Percentiles rank a stretch among this genome's conserved stretches.
These are phyloP conservation scores for Diadegma fenestrale DNA, from an alignment of 2,888 invertebrate genomes.

Conservation along the genomic window DNA sequence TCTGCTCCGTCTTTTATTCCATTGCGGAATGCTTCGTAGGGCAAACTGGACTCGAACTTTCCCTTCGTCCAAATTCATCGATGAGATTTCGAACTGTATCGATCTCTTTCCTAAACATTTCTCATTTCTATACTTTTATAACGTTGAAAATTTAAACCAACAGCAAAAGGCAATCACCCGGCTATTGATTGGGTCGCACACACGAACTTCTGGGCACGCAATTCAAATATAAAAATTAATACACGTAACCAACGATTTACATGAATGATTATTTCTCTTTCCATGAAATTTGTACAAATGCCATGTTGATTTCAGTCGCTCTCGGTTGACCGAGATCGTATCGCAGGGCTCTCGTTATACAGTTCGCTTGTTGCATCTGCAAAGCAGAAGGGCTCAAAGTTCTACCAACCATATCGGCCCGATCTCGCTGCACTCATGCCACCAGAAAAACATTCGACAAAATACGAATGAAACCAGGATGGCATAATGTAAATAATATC, in stretches of 20 bases:
- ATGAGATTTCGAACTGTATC: not conserved
- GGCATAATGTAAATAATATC: not conserved
- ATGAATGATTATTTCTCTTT: slow-evolving; percentile 2
- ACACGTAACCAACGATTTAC: not conserved
- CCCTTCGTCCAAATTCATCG: not conserved
- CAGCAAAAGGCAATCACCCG: too few relatives aligned
- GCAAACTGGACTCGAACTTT: slow-evolving; percentile 6
- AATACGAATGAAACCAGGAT: not conserved
- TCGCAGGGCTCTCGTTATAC: slow-evolving; percentile 56
- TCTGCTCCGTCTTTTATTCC: slow-evolving; percentile 3
- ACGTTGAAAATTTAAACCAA: too few relatives aligned
- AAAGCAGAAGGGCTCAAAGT: slow-evolving; percentile 1
- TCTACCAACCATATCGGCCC: not conserved
- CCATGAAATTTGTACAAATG: not conserved
- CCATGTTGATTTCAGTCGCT: slow-evolving; percentile 26
- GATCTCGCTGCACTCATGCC: not conserved
- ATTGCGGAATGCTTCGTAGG: not conserved
- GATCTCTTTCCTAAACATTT: too few relatives aligned
- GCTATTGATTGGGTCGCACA: too few relatives aligned
- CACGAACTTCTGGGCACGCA: not conserved
- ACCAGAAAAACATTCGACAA: not conserved
- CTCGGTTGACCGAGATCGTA: slow-evolving; percentile 65
- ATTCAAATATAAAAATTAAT: not conserved
- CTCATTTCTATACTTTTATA: too few relatives aligned
- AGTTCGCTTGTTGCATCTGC: slow-evolving; percentile 72